phyloP scores from a whole-genome alignment of 64 coral and sea anemone genomes.

The Montipora sp. region DNA sequence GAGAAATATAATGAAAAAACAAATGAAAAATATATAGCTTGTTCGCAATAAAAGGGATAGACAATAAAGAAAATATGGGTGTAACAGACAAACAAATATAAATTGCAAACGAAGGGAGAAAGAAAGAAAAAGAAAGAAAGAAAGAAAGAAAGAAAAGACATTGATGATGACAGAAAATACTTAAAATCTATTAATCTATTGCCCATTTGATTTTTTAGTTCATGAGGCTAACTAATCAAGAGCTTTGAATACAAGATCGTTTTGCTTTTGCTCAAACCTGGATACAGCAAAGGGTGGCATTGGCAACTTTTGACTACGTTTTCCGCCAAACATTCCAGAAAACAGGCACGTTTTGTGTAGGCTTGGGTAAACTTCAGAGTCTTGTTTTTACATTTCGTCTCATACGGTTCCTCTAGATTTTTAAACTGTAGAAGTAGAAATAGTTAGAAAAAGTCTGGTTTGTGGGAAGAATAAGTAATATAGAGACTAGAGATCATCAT shows the following conservation, averaged over 20 bases:
- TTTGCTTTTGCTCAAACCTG: background rate
- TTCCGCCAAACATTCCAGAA: background rate
- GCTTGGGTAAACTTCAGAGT: background rate
- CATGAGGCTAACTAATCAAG: too few species aligned
- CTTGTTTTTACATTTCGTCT: constrained; percentile 31
- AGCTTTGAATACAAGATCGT: background rate
- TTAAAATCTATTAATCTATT: too few species aligned
- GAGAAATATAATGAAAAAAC: too few species aligned
- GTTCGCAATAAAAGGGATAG: too few species aligned
- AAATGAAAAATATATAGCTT: too few species aligned
- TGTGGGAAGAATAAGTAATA: background rate
- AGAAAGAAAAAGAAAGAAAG: background rate
- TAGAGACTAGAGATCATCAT: too few species aligned
- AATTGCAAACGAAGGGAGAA: background rate
- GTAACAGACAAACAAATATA: too few species aligned
- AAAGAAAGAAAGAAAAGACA: background rate
- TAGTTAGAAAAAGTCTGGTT: background rate
- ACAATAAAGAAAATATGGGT: too few species aligned
- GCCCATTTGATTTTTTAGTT: too few species aligned
- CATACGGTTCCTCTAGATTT: constrained; percentile 26
- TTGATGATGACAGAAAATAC: too few species aligned
- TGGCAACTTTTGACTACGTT: background rate
- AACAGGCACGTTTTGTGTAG: background rate
- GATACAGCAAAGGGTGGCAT: background rate
- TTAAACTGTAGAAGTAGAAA: background rate